phyloP scores from a whole-genome alignment of 2,797 vertebrate species.

The Sebastes reedi region DNA sequence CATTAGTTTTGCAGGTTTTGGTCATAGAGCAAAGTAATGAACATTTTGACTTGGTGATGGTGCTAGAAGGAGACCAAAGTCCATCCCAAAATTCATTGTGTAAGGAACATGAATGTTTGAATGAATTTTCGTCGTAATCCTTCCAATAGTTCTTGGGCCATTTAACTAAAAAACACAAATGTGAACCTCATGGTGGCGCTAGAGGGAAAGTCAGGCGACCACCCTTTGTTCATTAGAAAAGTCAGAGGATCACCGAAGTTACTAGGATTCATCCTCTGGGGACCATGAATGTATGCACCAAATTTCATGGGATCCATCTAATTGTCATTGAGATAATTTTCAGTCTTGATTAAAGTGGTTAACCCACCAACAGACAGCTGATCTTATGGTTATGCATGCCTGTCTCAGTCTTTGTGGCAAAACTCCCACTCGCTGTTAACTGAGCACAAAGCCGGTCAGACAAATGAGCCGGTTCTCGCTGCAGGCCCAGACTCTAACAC shows the following conservation, averaged over 20 bases:
- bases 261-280: not conserved
- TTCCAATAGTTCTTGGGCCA: not conserved
- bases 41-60: not conserved
- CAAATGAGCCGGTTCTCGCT: slow-evolving; percentile 40
- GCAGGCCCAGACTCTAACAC: slow-evolving; percentile 17
- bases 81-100: not conserved
- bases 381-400: slow-evolving; percentile 10
- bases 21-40: not conserved
- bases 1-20: not conserved
- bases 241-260: not conserved
- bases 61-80: not conserved
- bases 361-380: not conserved
- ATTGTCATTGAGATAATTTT: not conserved
- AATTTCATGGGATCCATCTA: not conserved
- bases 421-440: slow-evolving; percentile 21
- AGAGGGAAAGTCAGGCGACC: no score
- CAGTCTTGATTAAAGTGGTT: not conserved
- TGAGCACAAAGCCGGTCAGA: slow-evolving; percentile 58
- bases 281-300: not conserved
- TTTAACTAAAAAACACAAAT: not conserved
- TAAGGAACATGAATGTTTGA: no score
- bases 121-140: not conserved
- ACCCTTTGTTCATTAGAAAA: not conserved
- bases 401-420: slow-evolving; percentile 26
- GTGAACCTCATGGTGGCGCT: not conserved